Evolutionary conservation across 1,140 invertebrate species (phyloP).

Genomic region (Homalodisca vitripennis): DNA sequence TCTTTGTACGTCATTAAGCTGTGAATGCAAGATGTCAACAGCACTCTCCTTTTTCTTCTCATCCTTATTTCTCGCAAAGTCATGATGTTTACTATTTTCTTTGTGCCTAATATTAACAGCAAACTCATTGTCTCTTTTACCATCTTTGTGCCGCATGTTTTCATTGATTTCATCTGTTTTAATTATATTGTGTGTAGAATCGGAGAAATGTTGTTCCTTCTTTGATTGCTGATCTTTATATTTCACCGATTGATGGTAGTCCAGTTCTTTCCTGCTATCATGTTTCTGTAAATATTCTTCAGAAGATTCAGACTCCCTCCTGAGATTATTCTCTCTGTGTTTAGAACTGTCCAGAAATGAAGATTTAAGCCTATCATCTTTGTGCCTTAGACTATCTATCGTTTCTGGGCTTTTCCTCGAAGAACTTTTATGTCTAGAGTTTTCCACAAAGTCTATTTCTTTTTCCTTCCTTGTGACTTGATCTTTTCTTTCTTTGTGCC

Average conservation of each 20-base stretch:
- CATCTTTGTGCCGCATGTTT: constrained; percentile 18
- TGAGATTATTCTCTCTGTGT: constrained; percentile 18
- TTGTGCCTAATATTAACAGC: constrained; percentile 34
- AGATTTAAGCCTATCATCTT: constrained; percentile 4
- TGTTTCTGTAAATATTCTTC: constrained; percentile 24
- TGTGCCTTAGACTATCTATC: constrained; percentile 19
- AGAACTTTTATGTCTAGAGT: constrained; percentile 15
- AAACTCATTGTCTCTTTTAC: constrained; percentile 25
- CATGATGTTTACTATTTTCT: constrained; percentile 34
- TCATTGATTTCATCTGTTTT: constrained; percentile 2
- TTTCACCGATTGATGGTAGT: background rate
- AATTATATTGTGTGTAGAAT: constrained; percentile 25
- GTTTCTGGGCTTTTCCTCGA: constrained; percentile 32
- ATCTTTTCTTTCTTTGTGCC: constrained; percentile 38
- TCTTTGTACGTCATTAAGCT: constrained; percentile 28
- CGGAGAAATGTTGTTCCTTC: constrained; percentile 30
- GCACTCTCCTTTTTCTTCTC: constrained; percentile 40
- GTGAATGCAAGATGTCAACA: constrained; percentile 21
- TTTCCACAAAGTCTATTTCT: constrained; percentile 28
- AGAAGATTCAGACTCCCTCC: constrained; percentile 29
- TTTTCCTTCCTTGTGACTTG: constrained; percentile 37
- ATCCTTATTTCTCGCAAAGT: constrained; percentile 40
- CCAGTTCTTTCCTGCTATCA: constrained; percentile 26
- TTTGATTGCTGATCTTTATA: constrained; percentile 31
- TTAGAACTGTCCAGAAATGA: constrained; percentile 11